Evolutionary conservation across 2,888 invertebrate species (phyloP), one percentile per base, ranked within the genome.

Genomic region (Artemia sinica): DNA sequence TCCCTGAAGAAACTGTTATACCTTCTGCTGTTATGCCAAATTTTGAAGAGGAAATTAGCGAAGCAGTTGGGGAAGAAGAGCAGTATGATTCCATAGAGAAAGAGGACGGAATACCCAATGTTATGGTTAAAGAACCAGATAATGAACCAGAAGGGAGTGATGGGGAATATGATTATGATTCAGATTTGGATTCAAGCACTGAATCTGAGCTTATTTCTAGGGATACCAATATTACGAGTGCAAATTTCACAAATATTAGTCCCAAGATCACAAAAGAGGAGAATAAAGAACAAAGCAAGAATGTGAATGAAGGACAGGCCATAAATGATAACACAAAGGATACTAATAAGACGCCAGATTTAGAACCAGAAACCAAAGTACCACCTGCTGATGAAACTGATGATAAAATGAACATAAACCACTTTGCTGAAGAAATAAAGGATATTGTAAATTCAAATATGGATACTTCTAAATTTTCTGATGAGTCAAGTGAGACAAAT

Each of bases 361-460:
- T 28, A 28, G 28, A 28, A 28, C 28, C 28, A 28, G 28, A 4
- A 28, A 58, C 9, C 18, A 18, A n/a, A n/a, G 18, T 14, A 18
- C 1, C 58, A n/a, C 58, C 58, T 14, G 58, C 18, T 18, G 58
- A 58, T 58, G 58, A 58, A 58, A 18, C 18, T n/a, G 14, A 8
- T 18, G 14, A 58, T 18, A 18, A 58, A 14, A 58, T 58, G 58
- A 58, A n/a, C 18, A 58, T 58, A n/a, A 14, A n/a, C 18, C 58
- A 58, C 58, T 58, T 58, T 18, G 58, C 58, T 58, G 58, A 58
- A 8, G 58, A 58, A 18, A 18, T 58, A 14, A 58, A 58, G 58
- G 18, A 58, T 18, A 58, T 58, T n/a, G 18, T 58, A n/a, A 18
- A 18, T n/a, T 58, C 58, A n/a, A 58, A n/a, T 18, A 58, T 58